These are phyloP conservation scores for Triplophysa dalaica DNA, from an alignment of 2,113 vertebrate genomes.

Conservation along the genomic window DNA sequence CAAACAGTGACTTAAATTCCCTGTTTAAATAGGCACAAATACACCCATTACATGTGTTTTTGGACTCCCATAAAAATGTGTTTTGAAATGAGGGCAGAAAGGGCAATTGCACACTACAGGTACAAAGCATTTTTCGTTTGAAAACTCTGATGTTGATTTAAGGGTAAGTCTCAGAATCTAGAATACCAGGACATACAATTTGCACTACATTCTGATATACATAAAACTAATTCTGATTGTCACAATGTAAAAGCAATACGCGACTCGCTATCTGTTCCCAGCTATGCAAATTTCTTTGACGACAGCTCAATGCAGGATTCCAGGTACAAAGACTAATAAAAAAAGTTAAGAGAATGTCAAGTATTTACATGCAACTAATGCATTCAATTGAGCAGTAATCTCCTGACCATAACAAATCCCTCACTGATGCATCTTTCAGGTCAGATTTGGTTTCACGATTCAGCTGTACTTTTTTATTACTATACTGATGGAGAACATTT, in stretches of 20 bases:
- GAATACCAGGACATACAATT: neutral
- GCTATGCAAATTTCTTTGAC: conserved; percentile 4
- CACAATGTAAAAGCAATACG: neutral
- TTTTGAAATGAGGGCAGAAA: conserved; percentile 2
- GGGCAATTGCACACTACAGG: neutral
- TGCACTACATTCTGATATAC: neutral
- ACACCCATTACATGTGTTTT: neutral
- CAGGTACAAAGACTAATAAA: neutral
- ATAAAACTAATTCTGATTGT: neutral
- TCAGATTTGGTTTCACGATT: neutral
- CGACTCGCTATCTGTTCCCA: neutral
- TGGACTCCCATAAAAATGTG: neutral
- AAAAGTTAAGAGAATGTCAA: neutral
- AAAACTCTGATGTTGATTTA: conserved; percentile 14
- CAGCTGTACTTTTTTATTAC: neutral
- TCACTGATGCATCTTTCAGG: neutral
- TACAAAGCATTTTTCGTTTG: conserved; percentile 6
- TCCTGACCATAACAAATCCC: neutral
- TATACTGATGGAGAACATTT: neutral
- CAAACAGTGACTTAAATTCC: neutral
- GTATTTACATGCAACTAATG: neutral
- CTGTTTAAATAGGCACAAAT: neutral
- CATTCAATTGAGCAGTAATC: neutral
- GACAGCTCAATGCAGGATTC: neutral
- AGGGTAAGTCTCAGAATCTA: neutral